Evolutionary conservation across 2,113 vertebrate genomes (phyloP), one percentile per base, ranked within the genome.

Genomic region (Laticauda colubrina): DNA sequence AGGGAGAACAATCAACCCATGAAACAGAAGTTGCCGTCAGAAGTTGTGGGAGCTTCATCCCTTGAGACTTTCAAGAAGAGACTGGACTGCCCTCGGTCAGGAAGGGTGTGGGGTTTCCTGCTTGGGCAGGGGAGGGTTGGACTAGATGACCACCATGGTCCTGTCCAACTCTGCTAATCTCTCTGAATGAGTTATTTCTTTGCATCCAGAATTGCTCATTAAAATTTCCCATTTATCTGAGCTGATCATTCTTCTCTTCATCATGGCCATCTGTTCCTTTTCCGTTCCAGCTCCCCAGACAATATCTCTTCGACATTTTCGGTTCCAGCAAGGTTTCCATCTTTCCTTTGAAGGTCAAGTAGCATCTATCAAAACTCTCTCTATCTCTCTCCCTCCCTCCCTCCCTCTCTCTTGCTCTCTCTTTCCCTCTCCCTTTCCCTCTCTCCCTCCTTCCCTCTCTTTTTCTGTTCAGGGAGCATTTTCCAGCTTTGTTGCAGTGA

Each of bases 261-360:
- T 29, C 23, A 10, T 88, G 85, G 24, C 93, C 54, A 90, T 93
- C 93, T 95, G 90, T 64, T 93, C n/a, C 51, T 21, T 95, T 94
- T 93, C 59, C 9, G 55, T 0, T 94, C 91, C 61, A 88, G 0
- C 45, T 92, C n/a, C 64, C 85, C 8, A 55, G 93, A 59, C 85
- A 57, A 87, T 91, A 94, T 21, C 26, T 24, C 11, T 21, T 20
- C n/a, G 48, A 45, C 23, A 39, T 0, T 56, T 61, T 90, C 39
- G n/a, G n/a, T 24, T 87, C 75, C 88, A 81, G 15, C 14, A 11
- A 10, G 21, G 26, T 85, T 69, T 69, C 57, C 87, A 51, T 89
- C 29, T 89, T 59, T 53, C 69, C 59, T 69, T 43, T 18, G 51
- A 87, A 88, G 86, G 91, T 29, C 61, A 85, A 92, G 59, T n/a